Base-by-base conservation (phyloP, 2,888 invertebrate species). In the Dasysyrphus albostriatus region DNA sequence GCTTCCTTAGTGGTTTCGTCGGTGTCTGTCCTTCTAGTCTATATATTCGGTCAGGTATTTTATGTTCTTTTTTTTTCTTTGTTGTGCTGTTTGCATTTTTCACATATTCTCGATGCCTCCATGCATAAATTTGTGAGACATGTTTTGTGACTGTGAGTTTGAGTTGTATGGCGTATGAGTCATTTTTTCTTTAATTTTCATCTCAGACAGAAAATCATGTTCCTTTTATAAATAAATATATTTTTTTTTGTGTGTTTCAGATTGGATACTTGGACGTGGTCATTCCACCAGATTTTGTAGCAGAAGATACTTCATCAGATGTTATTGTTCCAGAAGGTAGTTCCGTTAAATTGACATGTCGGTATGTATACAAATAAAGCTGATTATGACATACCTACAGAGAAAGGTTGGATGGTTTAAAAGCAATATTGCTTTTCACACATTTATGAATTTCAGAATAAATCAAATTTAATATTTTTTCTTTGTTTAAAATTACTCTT, bases 261-360 rank as follows among this genome's bases (percentile, higher is more conserved):
- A 96, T 97, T 93, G 97, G 97, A 39, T 95, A 95, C 92, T 93
- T 98, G 89, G 96, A 97, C 89, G 97, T 98, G 72, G 96, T 97
- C 34, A 95, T 98, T 88, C 97, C 98, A 42, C 98, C 98, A n/a
- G 97, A 98, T 92, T 98, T 98, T 90, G 95, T 97, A 87, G 91
- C 95, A 19, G 97, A 97, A 90, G 97, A 97, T 91, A 97, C 97
- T 34, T 97, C 97, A n/a, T 96, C 97, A 0, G 98, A 98, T 91
- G 94, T 97, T 14, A 96, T 96, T 94, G 96, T 97, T 39, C 95
- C 96, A 34, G 98, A 98, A 94, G 97, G 97, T 73, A 96, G 96
- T 47, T 94, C 94, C 0, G 95, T 95, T 12, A 94, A 94, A 89
- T 93, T 96, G 77, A 94, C 94, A 51, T 96, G 96, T 91, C 93